Conservation (phyloP, 2,888 invertebrate species). For the Cyaniris semiargus region DNA sequence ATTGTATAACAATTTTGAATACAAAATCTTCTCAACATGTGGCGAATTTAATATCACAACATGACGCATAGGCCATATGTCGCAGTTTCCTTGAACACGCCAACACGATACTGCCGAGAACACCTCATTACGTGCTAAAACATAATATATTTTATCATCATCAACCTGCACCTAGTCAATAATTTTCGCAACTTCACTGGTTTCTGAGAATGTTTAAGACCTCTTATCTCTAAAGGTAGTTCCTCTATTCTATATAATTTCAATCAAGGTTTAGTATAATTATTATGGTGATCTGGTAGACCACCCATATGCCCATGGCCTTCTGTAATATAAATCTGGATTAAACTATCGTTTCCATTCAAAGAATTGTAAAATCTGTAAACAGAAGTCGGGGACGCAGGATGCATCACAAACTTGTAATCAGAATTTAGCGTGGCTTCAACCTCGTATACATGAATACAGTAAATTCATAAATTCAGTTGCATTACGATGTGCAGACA, state of each 20-base stretch:
- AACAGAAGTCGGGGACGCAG: background rate
- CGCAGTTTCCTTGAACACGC: constrained; percentile 72
- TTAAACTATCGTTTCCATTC: background rate
- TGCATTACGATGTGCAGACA: constrained; percentile 30
- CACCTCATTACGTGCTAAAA: constrained; percentile 33
- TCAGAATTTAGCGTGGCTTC: background rate
- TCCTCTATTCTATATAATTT: background rate
- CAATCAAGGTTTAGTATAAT: background rate
- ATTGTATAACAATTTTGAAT: background rate
- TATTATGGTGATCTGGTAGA: background rate
- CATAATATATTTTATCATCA: constrained; percentile 27
- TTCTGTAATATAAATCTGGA: background rate
- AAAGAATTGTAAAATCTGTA: background rate
- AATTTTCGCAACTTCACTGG: background rate
- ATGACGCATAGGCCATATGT: constrained; percentile 74
- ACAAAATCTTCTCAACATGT: background rate
- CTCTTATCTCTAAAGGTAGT: background rate
- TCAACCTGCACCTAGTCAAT: background rate
- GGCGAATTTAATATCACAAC: constrained; percentile 30
- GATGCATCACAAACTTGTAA: no score
- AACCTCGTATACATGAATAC: background rate
- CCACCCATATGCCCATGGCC: background rate
- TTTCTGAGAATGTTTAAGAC: background rate
- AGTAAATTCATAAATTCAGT: background rate
- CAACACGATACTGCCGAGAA: constrained; percentile 46